phyloP scores from a whole-genome alignment of 2,888 invertebrate species.

The Leucophenga montana region DNA sequence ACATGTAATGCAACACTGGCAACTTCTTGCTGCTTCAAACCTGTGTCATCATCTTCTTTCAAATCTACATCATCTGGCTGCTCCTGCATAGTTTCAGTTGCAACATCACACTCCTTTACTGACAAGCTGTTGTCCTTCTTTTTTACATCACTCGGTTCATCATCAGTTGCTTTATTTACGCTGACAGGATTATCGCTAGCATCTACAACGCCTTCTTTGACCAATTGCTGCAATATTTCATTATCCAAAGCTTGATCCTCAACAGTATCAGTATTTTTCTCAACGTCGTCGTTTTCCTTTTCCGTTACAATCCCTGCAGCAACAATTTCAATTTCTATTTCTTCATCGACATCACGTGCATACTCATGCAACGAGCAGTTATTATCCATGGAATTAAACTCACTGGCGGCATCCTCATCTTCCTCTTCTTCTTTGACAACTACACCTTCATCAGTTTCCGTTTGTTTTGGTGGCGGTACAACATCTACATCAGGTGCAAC shows the following conservation, averaged over 20 bases:
- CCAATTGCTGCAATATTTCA: slow-evolving; percentile 54
- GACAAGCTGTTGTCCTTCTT: neutral
- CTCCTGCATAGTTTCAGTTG: neutral
- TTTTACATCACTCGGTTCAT: slow-evolving; percentile 26
- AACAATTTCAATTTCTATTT: slow-evolving; percentile 27
- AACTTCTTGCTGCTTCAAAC: neutral
- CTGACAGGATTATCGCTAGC: slow-evolving; percentile 51
- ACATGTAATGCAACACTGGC: neutral
- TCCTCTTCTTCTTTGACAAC: slow-evolving; percentile 19
- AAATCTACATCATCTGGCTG: neutral
- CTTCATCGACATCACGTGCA: slow-evolving; percentile 35
- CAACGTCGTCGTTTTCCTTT: neutral
- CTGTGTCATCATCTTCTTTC: neutral
- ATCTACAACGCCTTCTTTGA: slow-evolving; percentile 51
- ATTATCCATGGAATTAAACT: slow-evolving; percentile 53
- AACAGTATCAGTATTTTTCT: slow-evolving; percentile 38
- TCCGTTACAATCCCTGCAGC: neutral
- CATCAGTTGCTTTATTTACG: slow-evolving; percentile 38
- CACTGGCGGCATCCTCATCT: slow-evolving; percentile 31
- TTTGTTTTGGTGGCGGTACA: neutral
- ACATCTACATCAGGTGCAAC: neutral
- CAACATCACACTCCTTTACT: neutral
- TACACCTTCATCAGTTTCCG: slow-evolving; percentile 6
- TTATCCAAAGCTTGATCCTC: slow-evolving; percentile 36
- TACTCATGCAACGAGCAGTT: slow-evolving; percentile 43